These are phyloP conservation scores for Cotesia typhae DNA, from an alignment of 1,140 invertebrate species.

Conservation along the genomic window DNA sequence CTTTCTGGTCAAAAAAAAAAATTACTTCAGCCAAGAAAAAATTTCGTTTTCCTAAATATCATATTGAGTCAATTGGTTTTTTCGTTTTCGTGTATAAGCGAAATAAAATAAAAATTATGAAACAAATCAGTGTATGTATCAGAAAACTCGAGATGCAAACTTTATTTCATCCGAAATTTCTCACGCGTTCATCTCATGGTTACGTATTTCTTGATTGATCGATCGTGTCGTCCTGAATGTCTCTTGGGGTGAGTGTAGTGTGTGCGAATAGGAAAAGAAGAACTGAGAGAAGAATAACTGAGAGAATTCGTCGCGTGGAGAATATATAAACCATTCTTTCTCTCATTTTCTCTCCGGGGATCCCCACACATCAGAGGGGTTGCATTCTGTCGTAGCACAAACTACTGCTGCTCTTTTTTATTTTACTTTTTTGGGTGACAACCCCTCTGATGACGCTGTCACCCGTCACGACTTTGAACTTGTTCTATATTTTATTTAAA, in stretches of 20 bases:
- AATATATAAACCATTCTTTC: conserved; percentile 1
- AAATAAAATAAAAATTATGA: too few species aligned
- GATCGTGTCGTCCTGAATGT: conserved; percentile 47
- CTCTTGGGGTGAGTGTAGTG: conserved; percentile 31
- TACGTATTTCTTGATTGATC: conserved; percentile 50
- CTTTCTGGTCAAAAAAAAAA: too few species aligned
- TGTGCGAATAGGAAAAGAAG: too few species aligned
- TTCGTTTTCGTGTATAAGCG: too few species aligned
- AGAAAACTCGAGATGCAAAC: conserved; percentile 28
- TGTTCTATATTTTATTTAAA: conserved; percentile 50
- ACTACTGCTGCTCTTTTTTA: conserved; percentile 34
- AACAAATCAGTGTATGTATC: too few species aligned
- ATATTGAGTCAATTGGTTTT: too few species aligned
- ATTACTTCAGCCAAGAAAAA: too few species aligned
- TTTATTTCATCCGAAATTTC: conserved; percentile 54
- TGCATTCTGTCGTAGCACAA: conserved; percentile 14
- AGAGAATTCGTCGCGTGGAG: conserved; percentile 27
- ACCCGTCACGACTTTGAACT: conserved; percentile 48
- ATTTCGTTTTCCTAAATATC: too few species aligned
- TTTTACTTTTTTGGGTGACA: conserved; percentile 29
- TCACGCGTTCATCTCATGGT: conserved; percentile 54
- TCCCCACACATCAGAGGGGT: conserved; percentile 37
- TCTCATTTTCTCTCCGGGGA: conserved; percentile 22
- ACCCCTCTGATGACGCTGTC: conserved; percentile 24
- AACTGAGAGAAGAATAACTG: conserved; percentile 25